Evolutionary conservation across 2,113 vertebrate species (phyloP), one percentile per base, ranked within the genome.

Genomic region (Rynchops niger): DNA sequence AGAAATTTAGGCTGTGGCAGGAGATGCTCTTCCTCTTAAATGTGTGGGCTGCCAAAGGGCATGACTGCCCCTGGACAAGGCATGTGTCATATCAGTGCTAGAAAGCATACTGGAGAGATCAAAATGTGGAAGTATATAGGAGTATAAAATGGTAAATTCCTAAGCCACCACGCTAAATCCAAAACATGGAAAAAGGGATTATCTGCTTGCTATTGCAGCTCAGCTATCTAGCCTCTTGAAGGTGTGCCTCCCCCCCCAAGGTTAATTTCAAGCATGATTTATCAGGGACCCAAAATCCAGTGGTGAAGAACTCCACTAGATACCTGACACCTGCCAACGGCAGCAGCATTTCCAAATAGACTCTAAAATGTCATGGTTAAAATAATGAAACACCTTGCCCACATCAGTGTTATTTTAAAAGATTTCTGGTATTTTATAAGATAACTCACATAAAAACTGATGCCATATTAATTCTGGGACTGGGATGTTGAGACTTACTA

Each of bases 261-360:
- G 79, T 58, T 88, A 9, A 80, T 92, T 88, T 93, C 95, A 95
- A 62, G 71, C 67, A 65, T 11, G 45, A 77, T 78, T 90, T 88
- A 45, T 86, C 53, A 58, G 66, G 63, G 55, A 34, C 34, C 36
- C 82, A 50, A 82, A 86, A 61, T 27, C 25, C 40, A 10, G 1
- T 3, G 58, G 62, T 61, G 74, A 76, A 45, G 47, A 71, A 2
- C 40, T 52, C 23, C 50, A 23, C 38, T 25, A n/a, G 74, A 19
- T 50, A 59, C 32, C n/a, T 86, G 66, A 71, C 43, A 62, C 30
- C 69, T 87, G 59, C 77, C 82, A 56, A 6, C 52, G 27, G 61
- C 62, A 76, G 74, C 79, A 80, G 74, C 58, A 27, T 4, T 29
- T 59, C 50, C 59, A 70, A 2, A 22, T 52, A 55, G 12, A 30